A percentile compares a stretch with the other conserved stretches of the same genome.
phyloP scores from a whole-genome alignment of 2,113 vertebrate genomes.

The western clawed frog (Xenopus tropicalis) region DNA sequence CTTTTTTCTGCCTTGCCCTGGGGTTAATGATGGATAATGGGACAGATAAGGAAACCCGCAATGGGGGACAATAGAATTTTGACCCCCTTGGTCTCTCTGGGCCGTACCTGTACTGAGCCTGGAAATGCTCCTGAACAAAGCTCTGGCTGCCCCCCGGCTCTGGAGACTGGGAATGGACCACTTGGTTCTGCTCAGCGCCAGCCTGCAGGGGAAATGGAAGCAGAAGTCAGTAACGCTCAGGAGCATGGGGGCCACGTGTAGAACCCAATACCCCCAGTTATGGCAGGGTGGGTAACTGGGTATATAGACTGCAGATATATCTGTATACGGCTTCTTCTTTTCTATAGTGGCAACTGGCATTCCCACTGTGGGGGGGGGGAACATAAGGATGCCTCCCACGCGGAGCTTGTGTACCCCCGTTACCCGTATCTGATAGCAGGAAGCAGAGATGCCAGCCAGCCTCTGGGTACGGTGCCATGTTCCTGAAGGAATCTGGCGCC shows the following conservation, averaged over 20 bases:
- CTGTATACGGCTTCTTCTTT: too few relatives aligned
- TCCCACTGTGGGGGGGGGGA: not conserved
- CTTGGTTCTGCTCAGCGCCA: conserved; percentile 50
- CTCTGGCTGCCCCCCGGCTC: conserved; percentile 66
- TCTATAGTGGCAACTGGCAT: too few relatives aligned
- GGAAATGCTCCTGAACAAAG: conserved; percentile 92
- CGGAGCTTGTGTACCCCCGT: not conserved
- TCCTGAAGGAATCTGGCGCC: not conserved
- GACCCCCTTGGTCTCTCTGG: too few relatives aligned
- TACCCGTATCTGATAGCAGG: not conserved
- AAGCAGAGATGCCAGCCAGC: not conserved
- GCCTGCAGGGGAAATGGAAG: conserved; percentile 52
- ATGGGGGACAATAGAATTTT: too few relatives aligned
- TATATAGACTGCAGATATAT: too few relatives aligned
- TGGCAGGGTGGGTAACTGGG: too few relatives aligned
- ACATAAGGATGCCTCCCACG: conserved; percentile 26
- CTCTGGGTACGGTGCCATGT: not conserved
- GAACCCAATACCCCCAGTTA: too few relatives aligned
- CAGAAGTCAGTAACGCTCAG: too few relatives aligned
- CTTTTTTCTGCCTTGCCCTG: too few relatives aligned
- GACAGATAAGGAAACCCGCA: too few relatives aligned
- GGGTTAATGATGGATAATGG: too few relatives aligned
- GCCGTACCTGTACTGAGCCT: conserved; percentile 95
- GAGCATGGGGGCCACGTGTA: too few relatives aligned
- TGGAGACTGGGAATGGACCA: conserved; percentile 39